Percentiles rank a stretch among this genome's conserved stretches.
Evolutionary conservation across 2,113 vertebrate genomes (phyloP).

Genomic region (Phyllopteryx taeniolatus): DNA sequence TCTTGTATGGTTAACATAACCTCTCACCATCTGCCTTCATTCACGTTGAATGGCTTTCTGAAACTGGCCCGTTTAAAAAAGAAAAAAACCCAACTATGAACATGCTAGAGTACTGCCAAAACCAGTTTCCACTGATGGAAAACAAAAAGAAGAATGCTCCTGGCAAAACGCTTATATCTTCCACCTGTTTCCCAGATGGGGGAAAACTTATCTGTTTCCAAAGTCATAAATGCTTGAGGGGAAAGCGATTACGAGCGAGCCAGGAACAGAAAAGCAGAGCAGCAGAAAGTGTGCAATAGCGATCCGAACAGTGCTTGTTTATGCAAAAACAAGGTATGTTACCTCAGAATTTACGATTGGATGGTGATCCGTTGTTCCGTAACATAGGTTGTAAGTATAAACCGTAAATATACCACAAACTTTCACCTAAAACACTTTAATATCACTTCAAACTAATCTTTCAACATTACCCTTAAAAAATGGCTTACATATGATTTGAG

Average conservation of each 20-base stretch:
- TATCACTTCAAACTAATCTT: no score
- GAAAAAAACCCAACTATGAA: neutral
- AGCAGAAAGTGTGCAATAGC: neutral
- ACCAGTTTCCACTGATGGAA: conserved; percentile 6
- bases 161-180: conserved; percentile 11
- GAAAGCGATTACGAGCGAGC: neutral
- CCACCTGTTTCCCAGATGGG: conserved; percentile 6
- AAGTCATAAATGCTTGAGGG: conserved; percentile 3
- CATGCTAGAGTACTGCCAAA: neutral
- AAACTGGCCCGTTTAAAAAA: neutral
- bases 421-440: no score
- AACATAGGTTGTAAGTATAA: no score
- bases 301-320: neutral
- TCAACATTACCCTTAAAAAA: no score
- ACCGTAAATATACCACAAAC: no score
- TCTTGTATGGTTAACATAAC: neutral
- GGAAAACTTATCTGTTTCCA: conserved; percentile 11
- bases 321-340: neutral
- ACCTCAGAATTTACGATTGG: no score
- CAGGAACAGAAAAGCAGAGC: neutral
- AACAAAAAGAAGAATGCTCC: conserved; percentile 7
- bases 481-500: no score
- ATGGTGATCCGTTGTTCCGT: no score
- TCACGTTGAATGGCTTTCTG: neutral
- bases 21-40: conserved; percentile 3